Base-by-base conservation (phyloP, 2,797 vertebrate genomes). In the Nannoperca australis region DNA sequence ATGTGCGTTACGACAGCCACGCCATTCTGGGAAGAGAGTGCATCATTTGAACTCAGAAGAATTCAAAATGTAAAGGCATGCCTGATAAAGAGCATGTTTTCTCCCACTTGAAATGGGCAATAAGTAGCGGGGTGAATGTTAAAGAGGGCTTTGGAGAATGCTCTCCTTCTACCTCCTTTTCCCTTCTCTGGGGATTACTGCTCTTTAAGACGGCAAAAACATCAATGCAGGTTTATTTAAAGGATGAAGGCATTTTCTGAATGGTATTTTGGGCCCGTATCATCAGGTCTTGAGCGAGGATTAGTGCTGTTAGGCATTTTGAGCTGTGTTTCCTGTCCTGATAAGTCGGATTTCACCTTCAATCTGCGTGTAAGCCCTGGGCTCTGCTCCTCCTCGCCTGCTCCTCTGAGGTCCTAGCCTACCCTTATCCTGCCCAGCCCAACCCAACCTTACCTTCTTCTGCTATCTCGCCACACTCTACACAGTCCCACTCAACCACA, bases 211-310 rank as follows among this genome's bases (percentile, higher is more conserved):
- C 84, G 86, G 91, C n/a, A 32, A 88, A 90, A 94, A 94, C 93
- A 94, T 95, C 91, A 94, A 92, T 93, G 92, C 84, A 78, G 91
- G 90, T 94, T 95, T 93, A 95, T 93, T 92, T 94, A 91, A 94
- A 91, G 92, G 91, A 95, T 95, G 92, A 95, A 95, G 94, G 90
- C 91, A 76, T 94, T 93, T 94, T 93, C 91, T 94, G 93, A 94
- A 91, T 91, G 86, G 91, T 91, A 91, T 94, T 94, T 94, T 83
- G 85, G 82, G 89, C 87, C 89, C 70, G 87, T 94, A 95, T 95
- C 93, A 92, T 93, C 88, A 88, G 92, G 93, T 94, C 93, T 94
- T 89, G 90, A 88, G 84, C 73, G 67, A 88, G 94, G 94, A 96
- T 95, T 95, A 95, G 89, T 80, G 87, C 90, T 90, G 93, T 94